These are phyloP conservation scores for Actinemys pallida DNA, from an alignment of 2,113 vertebrate genomes.

Conservation along the genomic window DNA sequence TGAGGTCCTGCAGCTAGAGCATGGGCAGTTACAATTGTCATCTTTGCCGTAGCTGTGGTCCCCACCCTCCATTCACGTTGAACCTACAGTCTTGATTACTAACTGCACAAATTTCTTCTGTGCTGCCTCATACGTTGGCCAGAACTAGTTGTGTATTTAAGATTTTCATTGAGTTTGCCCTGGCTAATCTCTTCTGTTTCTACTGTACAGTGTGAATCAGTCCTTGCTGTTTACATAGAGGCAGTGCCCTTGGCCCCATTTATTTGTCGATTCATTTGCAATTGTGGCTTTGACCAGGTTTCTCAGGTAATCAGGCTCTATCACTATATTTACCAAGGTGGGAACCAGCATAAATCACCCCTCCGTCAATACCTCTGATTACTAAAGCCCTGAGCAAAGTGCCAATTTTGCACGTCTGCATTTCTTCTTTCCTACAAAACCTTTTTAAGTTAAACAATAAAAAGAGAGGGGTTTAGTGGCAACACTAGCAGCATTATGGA, in stretches of 20 bases:
- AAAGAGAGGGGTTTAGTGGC: not conserved
- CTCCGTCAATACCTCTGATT: not conserved
- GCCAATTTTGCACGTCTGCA: not conserved
- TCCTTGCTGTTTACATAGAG: not conserved
- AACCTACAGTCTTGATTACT: not conserved
- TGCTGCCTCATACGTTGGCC: not conserved
- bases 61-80: constrained; percentile 11
- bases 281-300: not conserved
- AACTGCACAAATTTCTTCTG: not conserved
- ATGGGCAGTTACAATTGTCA: not conserved
- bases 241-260: not conserved
- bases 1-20: not conserved
- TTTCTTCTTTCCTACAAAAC: not conserved
- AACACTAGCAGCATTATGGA: not conserved
- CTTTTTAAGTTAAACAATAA: not conserved
- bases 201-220: not conserved
- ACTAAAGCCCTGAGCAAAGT: not conserved
- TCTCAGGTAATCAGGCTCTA: not conserved
- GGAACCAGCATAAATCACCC: not conserved
- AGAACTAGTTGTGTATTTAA: constrained; percentile 50
- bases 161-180: constrained; percentile 53
- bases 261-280: not conserved
- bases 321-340: not conserved
- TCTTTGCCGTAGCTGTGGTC: not conserved
- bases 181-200: constrained; percentile 12